A percentile compares a stretch with the other conserved stretches of the same genome.
phyloP scores from a whole-genome alignment of 2,113 vertebrate species.

The Anguilla japonica region DNA sequence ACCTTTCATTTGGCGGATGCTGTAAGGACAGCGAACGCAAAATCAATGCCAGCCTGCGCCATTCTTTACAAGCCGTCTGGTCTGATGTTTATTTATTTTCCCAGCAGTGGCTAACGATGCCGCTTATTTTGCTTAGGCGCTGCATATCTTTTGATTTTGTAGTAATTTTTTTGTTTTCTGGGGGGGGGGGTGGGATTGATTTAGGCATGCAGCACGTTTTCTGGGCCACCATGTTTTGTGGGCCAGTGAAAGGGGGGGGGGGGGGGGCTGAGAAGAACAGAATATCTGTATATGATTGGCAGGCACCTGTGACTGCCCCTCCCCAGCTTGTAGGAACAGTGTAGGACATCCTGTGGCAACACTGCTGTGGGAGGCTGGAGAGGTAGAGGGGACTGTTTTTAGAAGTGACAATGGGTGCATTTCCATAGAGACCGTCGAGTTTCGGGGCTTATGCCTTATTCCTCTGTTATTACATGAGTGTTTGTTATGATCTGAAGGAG shows the following conservation, averaged over 20 bases:
- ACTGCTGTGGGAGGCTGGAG: background rate
- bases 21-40: background rate
- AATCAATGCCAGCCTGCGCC: background rate
- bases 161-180: background rate
- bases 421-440: background rate
- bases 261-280: background rate
- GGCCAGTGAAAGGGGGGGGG: slow-evolving; percentile 26
- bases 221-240: slow-evolving; percentile 36
- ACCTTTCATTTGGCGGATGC: background rate
- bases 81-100: background rate
- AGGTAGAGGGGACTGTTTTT: background rate
- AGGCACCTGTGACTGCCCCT: slow-evolving; percentile 37
- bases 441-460: background rate
- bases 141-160: background rate
- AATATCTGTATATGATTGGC: slow-evolving; percentile 29
- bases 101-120: background rate
- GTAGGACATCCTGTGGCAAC: slow-evolving; percentile 30
- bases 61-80: background rate
- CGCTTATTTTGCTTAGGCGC: background rate
- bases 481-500: background rate
- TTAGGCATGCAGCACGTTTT: background rate
- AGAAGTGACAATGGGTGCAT: background rate
- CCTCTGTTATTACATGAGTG: background rate
- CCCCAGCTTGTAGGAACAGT: slow-evolving; percentile 14
- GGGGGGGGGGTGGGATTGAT: background rate